phyloP scores from a whole-genome alignment of 2,797 vertebrate genomes.

The Salmo trutta region DNA sequence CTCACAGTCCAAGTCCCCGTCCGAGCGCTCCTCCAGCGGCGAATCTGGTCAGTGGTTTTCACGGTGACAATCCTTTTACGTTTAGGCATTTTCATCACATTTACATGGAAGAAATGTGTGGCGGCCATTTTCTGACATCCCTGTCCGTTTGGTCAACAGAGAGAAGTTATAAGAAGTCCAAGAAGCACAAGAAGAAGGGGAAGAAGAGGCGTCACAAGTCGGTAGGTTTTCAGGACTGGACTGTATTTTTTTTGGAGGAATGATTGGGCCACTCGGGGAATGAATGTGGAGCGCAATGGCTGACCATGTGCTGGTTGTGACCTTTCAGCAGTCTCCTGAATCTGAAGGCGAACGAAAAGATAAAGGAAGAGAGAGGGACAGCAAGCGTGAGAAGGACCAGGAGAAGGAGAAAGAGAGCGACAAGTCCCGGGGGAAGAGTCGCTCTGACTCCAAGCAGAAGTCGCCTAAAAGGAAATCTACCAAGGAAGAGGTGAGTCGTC shows the following conservation, averaged over 20 bases:
- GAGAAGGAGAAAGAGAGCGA: slow-evolving; percentile 83
- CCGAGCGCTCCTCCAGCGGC: slow-evolving; percentile 93
- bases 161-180: slow-evolving; percentile 98
- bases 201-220: slow-evolving; percentile 99
- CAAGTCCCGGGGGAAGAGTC: slow-evolving; percentile 84
- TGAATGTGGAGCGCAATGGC: background rate
- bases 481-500: slow-evolving; percentile 89
- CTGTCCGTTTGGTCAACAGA: slow-evolving; percentile 70
- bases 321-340: slow-evolving; percentile 88
- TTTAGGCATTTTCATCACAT: background rate
- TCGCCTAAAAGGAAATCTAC: slow-evolving; percentile 92
- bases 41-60: slow-evolving; percentile 84
- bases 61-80: too few species aligned
- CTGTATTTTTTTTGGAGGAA: background rate
- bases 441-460: slow-evolving; percentile 94
- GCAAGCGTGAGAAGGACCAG: slow-evolving; percentile 86
- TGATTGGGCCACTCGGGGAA: background rate
- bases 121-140: background rate
- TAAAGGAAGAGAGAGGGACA: slow-evolving; percentile 72
- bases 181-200: slow-evolving; percentile 99
- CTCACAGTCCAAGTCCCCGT: slow-evolving; percentile 91
- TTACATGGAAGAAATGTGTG: background rate
- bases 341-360: slow-evolving; percentile 84
- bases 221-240: slow-evolving; percentile 75
- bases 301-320: background rate